Percentiles rank a stretch among this genome's conserved stretches.
phyloP scores from a whole-genome alignment of 2,888 invertebrate genomes.

The Axea sp. region DNA sequence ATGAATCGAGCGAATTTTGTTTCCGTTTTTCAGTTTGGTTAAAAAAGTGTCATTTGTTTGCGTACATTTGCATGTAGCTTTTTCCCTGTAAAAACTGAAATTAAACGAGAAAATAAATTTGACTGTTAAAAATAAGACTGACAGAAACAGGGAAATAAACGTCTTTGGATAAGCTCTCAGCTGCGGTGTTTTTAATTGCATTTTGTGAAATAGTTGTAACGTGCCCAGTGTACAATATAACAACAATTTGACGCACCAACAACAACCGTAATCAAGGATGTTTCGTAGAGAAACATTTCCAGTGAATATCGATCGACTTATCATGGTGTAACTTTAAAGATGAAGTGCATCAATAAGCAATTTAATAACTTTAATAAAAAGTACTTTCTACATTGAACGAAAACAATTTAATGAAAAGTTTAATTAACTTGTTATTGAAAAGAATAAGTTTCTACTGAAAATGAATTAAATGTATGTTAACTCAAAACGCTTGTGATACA shows the following conservation, averaged over 20 bases:
- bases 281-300: slow-evolving; percentile 3
- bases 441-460: too few relatives aligned
- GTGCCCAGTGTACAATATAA: background rate
- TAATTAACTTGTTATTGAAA: too few relatives aligned
- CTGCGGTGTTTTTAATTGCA: slow-evolving; percentile 18
- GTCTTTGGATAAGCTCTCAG: slow-evolving; percentile 21
- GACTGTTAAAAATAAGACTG: slow-evolving; percentile 17
- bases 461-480: too few relatives aligned
- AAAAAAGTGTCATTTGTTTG: slow-evolving; percentile 20
- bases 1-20: background rate
- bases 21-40: slow-evolving; percentile 1
- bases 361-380: too few relatives aligned
- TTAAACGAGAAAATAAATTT: slow-evolving; percentile 34
- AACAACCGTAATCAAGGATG: slow-evolving; percentile 22
- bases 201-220: slow-evolving; percentile 16
- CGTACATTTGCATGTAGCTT: slow-evolving; percentile 9
- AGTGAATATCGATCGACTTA: slow-evolving; percentile 22
- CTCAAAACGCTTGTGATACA: too few relatives aligned
- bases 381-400: too few relatives aligned
- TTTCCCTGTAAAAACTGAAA: slow-evolving; percentile 5
- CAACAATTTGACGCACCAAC: slow-evolving; percentile 12
- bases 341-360: too few relatives aligned
- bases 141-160: slow-evolving; percentile 16
- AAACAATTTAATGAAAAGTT: too few relatives aligned
- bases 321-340: too few relatives aligned